phyloP scores from a whole-genome alignment of 2,113 vertebrate species.

The Hemichromis elongatus region DNA sequence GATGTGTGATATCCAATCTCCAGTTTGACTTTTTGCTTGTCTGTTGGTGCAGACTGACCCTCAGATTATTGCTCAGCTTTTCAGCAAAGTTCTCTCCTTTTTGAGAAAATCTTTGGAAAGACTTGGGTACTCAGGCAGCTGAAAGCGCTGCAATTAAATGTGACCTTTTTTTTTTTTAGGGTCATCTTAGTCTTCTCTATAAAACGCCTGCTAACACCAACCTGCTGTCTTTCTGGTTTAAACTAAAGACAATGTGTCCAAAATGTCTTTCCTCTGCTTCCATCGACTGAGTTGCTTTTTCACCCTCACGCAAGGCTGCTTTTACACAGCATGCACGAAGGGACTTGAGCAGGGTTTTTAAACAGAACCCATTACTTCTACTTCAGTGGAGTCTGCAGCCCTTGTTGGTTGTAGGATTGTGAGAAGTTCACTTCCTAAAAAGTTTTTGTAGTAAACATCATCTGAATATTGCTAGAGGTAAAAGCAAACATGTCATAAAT shows the following conservation, averaged over 20 bases:
- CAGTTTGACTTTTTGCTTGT: not conserved
- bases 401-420: not conserved
- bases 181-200: not conserved
- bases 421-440: conserved; percentile 1
- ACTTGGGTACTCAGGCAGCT: not conserved
- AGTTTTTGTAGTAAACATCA: not conserved
- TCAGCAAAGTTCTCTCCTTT: not conserved
- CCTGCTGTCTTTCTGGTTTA: not conserved
- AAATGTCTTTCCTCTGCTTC: not conserved
- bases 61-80: not conserved
- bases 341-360: not conserved
- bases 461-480: not conserved
- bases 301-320: not conserved
- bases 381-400: not conserved
- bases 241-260: not conserved
- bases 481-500: not conserved
- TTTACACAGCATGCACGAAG: not conserved
- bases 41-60: not conserved
- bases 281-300: not conserved
- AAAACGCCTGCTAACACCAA: not conserved
- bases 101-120: not conserved
- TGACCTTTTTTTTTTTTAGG: not conserved
- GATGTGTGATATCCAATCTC: not conserved
- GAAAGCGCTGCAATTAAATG: conserved; percentile 7
- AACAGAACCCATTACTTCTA: not conserved